phyloP scores from a whole-genome alignment of 2,888 invertebrate genomes.

The Pseudanteris insignis region DNA sequence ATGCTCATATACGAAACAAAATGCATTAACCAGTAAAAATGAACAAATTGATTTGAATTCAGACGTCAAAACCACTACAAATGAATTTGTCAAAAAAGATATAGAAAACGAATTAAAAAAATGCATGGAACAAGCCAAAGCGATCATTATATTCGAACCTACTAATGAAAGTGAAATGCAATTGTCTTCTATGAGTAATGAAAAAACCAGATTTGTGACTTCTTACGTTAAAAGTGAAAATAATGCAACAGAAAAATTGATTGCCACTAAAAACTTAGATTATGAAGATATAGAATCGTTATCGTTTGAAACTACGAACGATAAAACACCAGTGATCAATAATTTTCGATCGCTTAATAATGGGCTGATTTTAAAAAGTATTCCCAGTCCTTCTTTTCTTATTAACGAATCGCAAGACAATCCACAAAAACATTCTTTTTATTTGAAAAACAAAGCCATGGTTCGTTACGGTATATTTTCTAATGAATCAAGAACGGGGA shows the following conservation, averaged over 20 bases:
- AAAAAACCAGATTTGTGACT: constrained; percentile 13
- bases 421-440: constrained; percentile 34
- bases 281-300: constrained; percentile 65
- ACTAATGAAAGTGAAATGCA: constrained; percentile 35
- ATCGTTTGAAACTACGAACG: constrained; percentile 67
- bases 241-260: constrained; percentile 61
- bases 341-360: constrained; percentile 75
- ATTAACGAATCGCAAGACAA: constrained; percentile 61
- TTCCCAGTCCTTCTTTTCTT: constrained; percentile 64
- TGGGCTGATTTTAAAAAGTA: constrained; percentile 61
- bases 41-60: constrained; percentile 4
- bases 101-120: constrained; percentile 45
- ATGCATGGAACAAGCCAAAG: constrained; percentile 59
- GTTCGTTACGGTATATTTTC: constrained; percentile 53
- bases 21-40: neutral
- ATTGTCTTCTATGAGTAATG: neutral
- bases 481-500: constrained; percentile 50
- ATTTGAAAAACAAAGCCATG: neutral
- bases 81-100: too few relatives aligned
- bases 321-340: constrained; percentile 69
- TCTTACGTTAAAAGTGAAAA: constrained; percentile 55
- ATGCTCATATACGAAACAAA: constrained; percentile 1
- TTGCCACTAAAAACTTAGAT: constrained; percentile 62
- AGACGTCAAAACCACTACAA: too few relatives aligned
- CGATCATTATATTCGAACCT: constrained; percentile 60